Evolutionary conservation across 2,888 invertebrate genomes (phyloP), one percentile per base, ranked within the genome.

Genomic region (Ennomos quercinarius): DNA sequence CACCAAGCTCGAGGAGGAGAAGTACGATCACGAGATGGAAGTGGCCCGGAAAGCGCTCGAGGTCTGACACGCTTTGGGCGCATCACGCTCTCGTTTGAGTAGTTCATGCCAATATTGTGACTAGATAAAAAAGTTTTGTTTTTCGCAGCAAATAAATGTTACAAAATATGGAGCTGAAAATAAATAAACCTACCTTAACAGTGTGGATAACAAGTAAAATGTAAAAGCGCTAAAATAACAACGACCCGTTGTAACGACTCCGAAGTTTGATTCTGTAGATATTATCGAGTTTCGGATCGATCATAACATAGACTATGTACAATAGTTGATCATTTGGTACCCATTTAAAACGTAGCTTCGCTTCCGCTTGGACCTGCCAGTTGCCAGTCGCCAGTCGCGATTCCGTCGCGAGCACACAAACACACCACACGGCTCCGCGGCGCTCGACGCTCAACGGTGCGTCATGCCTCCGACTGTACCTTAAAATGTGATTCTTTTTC

Each of bases 21-120:
- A 99, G 95, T 99, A 98, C 95, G 99, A 99, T 95, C 96, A 98
- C 94, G 99, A 99, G 94, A 95, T 96, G 94, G 97, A 97, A 94
- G 98, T 99, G 93, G 95, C 97, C 93, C 96, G 96, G 94, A 99
- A 97, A 96, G 97, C 98, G 90, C 95, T 96, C 91, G 98, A 99
- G 98, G 99, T 99, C 95, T 94, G 94, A 84, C 85, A 81, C 85
- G 88, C 84, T 89, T 90, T 89, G 83, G 80, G 81, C 84, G 81
- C 84, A 78, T 81, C 80, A 83, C 82, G 90, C 90, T 87, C 87
- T 77, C 87, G 84, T 89, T 89, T 89, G 77, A 84, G 84, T 91
- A 92, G 90, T 78, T 87, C 80, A 86, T 89, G 89, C 88, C 86
- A 84, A 86, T 76, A 83, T 86, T 90, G 91, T 91, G 89, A 91